These are phyloP conservation scores for Megaceryle alcyon DNA, from an alignment of 2,797 vertebrate species.

Conservation along the genomic window DNA sequence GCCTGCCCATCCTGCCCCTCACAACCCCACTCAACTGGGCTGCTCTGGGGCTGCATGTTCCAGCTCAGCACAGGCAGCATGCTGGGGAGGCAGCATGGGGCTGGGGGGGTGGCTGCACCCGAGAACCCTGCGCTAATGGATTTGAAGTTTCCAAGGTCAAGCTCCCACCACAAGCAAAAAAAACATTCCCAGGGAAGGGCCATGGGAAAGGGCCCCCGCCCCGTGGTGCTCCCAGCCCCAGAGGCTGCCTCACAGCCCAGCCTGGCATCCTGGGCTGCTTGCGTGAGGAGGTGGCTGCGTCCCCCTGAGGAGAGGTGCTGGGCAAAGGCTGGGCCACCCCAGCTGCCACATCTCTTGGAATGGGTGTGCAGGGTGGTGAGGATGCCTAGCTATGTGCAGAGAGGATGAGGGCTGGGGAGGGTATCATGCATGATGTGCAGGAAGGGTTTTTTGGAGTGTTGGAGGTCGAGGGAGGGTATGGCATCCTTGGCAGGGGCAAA, in stretches of 20 bases:
- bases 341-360: neutral
- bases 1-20: neutral
- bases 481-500: no score
- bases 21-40: fast-evolving
- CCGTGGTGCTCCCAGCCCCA: neutral
- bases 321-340: neutral
- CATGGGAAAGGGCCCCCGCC: constrained; percentile 30
- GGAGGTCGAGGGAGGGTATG: no score
- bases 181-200: constrained; percentile 68
- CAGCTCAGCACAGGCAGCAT: neutral
- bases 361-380: fast-evolving
- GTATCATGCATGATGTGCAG: no score
- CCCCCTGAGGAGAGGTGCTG: neutral
- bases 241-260: neutral
- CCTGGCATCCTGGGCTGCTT: constrained; percentile 17
- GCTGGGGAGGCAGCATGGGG: neutral
- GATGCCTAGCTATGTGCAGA: neutral
- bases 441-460: no score
- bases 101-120: neutral
- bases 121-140: constrained; percentile 3
- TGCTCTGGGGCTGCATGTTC: fast-evolving
- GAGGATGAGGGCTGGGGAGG: no score
- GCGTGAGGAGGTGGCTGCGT: neutral
- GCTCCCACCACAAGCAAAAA: constrained; percentile 47
- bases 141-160: constrained; percentile 48